A percentile compares a stretch with the other conserved stretches of the same genome.
phyloP scores from a whole-genome alignment of 2,113 vertebrate genomes.

The Pelodiscus sinensis region DNA sequence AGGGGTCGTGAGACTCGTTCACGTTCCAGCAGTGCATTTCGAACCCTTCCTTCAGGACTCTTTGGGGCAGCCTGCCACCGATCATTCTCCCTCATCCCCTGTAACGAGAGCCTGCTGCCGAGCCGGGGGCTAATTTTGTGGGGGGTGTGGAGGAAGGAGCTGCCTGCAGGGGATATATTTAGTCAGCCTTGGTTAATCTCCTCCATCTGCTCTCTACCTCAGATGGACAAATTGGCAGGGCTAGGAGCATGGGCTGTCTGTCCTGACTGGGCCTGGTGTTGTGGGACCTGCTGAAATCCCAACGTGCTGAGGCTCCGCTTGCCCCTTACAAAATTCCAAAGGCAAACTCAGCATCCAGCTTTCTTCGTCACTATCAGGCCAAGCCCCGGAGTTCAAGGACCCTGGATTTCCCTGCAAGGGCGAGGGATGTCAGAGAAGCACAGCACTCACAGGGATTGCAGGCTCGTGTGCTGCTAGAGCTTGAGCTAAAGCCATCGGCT shows the following conservation, averaged over 20 bases:
- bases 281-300: not conserved
- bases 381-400: rapidly evolving
- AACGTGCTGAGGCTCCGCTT: rapidly evolving
- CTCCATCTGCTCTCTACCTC: not conserved
- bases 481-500: not conserved
- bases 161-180: constrained; percentile 9
- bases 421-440: rapidly evolving
- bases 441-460: rapidly evolving
- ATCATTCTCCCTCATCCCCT: rapidly evolving
- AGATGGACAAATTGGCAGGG: not conserved
- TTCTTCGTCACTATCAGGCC: rapidly evolving
- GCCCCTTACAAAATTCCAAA: not conserved
- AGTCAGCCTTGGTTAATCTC: constrained; percentile 19
- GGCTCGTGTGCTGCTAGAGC: not conserved
- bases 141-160: constrained; percentile 12
- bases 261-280: rapidly evolving
- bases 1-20: not conserved
- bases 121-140: not conserved
- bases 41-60: not conserved
- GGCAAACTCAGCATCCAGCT: rapidly evolving
- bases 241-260: rapidly evolving
- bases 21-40: not conserved
- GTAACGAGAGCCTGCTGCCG: not conserved
- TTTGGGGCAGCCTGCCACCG: not conserved
- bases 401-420: rapidly evolving